Evolutionary conservation across 1,140 invertebrate genomes (phyloP), one percentile per base, ranked within the genome.

Genomic region (Cyclina sinensis): DNA sequence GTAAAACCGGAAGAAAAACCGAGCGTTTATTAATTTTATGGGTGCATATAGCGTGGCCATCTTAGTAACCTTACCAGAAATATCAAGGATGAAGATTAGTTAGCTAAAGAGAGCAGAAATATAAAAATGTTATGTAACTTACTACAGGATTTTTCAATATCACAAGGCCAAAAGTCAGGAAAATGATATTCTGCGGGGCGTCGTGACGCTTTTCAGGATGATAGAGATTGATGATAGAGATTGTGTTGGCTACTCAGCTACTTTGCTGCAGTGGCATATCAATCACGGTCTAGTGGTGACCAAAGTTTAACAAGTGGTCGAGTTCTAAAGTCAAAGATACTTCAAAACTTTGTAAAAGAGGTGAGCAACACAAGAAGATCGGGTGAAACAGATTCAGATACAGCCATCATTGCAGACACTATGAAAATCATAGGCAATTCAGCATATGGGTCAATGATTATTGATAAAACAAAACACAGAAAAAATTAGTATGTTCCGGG

Each of bases 241-340:
- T 93, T 16, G 46, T 91, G 4, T 48, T 91, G 5, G 78, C 88
- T 3, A 90, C 91, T 0, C 90, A n/a, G n/a, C n/a, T n/a, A n/a
- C 91, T 0, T 74, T 92, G 9, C 35, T 92, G 9, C 46, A 81
- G 59, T 92, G 89, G 90, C 92, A 92, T 68, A 21, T 92, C 27
- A 59, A 90, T 18, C 92, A 92, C 84, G 91, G 90, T 16, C 30
- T 92, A 14, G 24, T 27, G 21, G 84, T 91, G 1, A 90, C 59
- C 5, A 70, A 88, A 73, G 85, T 92, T 7, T 80, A 93, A 37
- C 90, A 93, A 86, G 86, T 91, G 9, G 62, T 93, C 21, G 91
- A 93, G 76, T 93, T 90, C 62, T 24, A 65, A 27, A 78, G 86
- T 0, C 32, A 51, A 12, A 27, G 35, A 24, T 91, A 86, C 46